Base-by-base conservation (phyloP, 2,888 invertebrate species). In the Oegoconia quadripuncta region DNA sequence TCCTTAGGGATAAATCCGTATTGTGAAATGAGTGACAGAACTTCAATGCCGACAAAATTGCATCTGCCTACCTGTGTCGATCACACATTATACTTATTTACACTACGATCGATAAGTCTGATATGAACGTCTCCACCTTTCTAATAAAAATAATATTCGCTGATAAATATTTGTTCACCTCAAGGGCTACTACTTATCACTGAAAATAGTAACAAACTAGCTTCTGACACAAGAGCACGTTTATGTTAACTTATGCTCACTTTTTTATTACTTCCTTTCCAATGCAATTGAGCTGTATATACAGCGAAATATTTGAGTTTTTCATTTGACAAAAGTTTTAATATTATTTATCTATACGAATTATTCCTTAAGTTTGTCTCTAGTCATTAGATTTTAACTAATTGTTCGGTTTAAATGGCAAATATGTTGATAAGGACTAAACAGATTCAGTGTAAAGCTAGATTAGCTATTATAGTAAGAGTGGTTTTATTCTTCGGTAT, bases 381-480 rank as follows among this genome's bases (percentile, higher is more conserved):
- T 59, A 59, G 46, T 60, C 50, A 52, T 28, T 51, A 39, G 26
- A 42, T 48, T 47, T 50, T 46, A 41, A 42, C 42, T 18, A 15
- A 30, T 46, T 48, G 34, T 55, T 56, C 42, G 29, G 42, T 41
- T 49, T 72, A 67, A 70, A 84, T 81, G 81, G 80, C 77, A 55
- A 76, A 68, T 42, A 83, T 82, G 82, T 74, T 82, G 59, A 66
- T 82, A 74, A 72, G 83, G 75, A 84, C 84, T 80, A 82, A 62
- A 69, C 55, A 50, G 46, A 46, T 51, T 39, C 56, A 60, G 62
- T 64, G 69, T 47, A 73, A 71, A 52, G 64, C 65, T 44, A 70
- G 59, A 55, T 31, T 66, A 35, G 72, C 83, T 5, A 45, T 70
- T 25, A 37, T 67, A 22, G 44, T 84, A 37, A 65, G 82, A 68